These are phyloP conservation scores for Hippasteria phrygiana DNA, from an alignment of 53 echinoderm and acorn worm species.

Conservation along the genomic window DNA sequence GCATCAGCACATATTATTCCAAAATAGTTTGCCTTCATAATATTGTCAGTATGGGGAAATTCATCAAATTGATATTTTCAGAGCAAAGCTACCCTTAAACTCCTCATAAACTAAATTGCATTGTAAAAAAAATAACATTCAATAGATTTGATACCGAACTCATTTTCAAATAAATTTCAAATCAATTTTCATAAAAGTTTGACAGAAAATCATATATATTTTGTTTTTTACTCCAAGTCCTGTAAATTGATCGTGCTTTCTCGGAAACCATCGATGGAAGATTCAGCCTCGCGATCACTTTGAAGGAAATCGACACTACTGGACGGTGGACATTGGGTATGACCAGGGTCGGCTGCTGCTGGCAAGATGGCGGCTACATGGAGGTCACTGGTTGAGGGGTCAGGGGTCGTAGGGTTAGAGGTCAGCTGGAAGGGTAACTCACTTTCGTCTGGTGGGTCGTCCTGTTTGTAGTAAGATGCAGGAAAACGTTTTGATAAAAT, in stretches of 20 bases:
- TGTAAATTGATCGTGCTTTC: slow-evolving; percentile 98
- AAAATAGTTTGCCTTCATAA: no score
- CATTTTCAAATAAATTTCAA: no score
- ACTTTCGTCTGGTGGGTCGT: slow-evolving; percentile 93
- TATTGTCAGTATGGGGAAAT: no score
- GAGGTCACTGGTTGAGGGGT: slow-evolving; percentile 77
- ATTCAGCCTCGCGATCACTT: slow-evolving; percentile 60
- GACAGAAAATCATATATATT: neutral
- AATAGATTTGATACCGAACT: no score
- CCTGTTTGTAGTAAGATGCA: slow-evolving; percentile 59
- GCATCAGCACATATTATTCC: no score
- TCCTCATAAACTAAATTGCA: no score
- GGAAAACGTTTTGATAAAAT: neutral
- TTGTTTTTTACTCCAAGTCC: slow-evolving; percentile 78
- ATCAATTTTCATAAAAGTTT: no score
- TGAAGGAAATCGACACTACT: slow-evolving; percentile 77
- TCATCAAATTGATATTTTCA: no score
- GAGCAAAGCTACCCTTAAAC: no score
- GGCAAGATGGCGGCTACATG: slow-evolving; percentile 80
- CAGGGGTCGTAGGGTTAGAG: slow-evolving; percentile 77
- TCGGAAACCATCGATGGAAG: slow-evolving; percentile 71
- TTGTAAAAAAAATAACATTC: no score
- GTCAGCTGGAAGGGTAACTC: slow-evolving; percentile 87
- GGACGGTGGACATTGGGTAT: slow-evolving; percentile 60
- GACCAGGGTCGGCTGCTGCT: slow-evolving; percentile 44